A percentile compares a stretch with the other conserved stretches of the same genome.
Evolutionary conservation across 2,797 vertebrate species (phyloP).

Genomic region (Microctenopoma steveboyesi): DNA sequence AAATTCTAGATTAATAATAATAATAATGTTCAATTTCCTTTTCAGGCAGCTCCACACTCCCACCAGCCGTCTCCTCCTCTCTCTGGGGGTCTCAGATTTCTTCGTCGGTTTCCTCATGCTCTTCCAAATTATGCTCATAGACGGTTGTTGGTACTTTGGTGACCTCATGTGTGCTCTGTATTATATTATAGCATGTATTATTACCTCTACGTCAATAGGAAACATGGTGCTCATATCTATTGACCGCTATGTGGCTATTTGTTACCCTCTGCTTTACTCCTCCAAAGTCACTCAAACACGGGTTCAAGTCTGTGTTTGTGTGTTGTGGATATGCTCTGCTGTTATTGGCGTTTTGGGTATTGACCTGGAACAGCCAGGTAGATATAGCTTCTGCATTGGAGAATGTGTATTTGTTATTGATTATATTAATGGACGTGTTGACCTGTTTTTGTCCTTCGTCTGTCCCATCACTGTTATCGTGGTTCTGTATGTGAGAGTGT

Average conservation of each 20-base stretch:
- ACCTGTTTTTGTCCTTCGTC: no score
- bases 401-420: background rate
- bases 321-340: no score
- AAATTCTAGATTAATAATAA: no score
- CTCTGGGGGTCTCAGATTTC: conserved; percentile 47
- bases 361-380: conserved; percentile 3
- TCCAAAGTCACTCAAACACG: no score
- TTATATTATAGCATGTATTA: no score
- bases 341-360: background rate
- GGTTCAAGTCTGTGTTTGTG: no score
- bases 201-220: no score
- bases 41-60: conserved; percentile 50
- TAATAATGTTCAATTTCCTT: background rate
- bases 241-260: no score
- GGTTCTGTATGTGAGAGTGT: conserved; percentile 14
- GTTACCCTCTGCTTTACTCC: no score
- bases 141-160: no score
- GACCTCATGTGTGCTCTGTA: no score
- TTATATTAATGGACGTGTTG: background rate
- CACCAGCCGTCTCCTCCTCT: conserved; percentile 53
- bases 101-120: conserved; percentile 42
- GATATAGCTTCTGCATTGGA: conserved; percentile 1
- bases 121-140: no score
- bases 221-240: background rate
- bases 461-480: conserved; percentile 17